phyloP scores from a whole-genome alignment of 2,113 vertebrate species.

The Aspiorhynchus laticeps region DNA sequence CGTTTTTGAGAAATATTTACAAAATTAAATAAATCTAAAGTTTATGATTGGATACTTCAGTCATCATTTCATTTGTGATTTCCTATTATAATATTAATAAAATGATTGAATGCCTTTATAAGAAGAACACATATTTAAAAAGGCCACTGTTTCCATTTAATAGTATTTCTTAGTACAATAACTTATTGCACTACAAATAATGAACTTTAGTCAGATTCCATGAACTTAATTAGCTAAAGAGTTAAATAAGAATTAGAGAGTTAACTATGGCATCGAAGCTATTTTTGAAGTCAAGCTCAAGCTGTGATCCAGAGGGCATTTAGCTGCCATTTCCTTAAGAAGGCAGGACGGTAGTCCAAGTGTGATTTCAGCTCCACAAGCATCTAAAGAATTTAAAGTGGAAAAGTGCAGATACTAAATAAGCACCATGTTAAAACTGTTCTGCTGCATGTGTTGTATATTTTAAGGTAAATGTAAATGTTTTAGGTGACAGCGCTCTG shows the following conservation, averaged over 20 bases:
- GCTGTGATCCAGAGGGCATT: background rate
- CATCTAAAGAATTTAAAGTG: background rate
- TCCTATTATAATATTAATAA: background rate
- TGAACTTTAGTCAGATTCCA: background rate
- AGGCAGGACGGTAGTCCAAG: background rate
- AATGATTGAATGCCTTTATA: background rate
- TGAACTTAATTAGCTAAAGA: constrained; percentile 22
- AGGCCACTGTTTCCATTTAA: background rate
- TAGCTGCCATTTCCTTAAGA: constrained; percentile 9
- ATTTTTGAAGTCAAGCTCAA: constrained; percentile 4
- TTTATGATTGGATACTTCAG: background rate
- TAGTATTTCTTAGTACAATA: background rate
- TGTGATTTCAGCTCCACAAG: background rate
- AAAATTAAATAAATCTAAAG: constrained; percentile 8
- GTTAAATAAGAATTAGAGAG: constrained; percentile 18
- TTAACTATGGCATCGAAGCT: background rate
- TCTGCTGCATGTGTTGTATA: background rate
- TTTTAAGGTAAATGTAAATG: background rate
- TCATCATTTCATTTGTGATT: background rate
- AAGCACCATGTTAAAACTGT: background rate
- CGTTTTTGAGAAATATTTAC: constrained; percentile 16
- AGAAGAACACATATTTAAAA: background rate
- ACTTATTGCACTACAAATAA: background rate
- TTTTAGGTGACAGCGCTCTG: background rate
- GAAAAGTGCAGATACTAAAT: background rate